Conservation (phyloP, 1,140 invertebrate genomes). For the Lutraria rhynchaena region DNA sequence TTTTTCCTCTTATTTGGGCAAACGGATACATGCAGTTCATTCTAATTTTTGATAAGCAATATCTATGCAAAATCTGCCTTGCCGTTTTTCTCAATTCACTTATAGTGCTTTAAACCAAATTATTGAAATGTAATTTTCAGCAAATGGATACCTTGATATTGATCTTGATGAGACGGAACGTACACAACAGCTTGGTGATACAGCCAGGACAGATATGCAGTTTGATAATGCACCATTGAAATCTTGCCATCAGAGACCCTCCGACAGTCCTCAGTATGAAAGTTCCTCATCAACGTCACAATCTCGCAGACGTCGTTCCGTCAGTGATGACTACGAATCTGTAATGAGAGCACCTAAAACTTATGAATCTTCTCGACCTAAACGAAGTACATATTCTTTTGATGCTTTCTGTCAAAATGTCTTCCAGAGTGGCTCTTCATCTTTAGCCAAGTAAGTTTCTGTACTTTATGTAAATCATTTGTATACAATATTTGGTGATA, state of each 20-base stretch:
- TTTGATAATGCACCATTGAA: slow-evolving; percentile 34
- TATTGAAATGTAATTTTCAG: too few relatives aligned
- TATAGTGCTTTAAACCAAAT: too few relatives aligned
- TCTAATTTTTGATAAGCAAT: too few relatives aligned
- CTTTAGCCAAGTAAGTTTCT: slow-evolving; percentile 37
- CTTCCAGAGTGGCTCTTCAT: slow-evolving; percentile 18
- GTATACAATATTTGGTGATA: too few relatives aligned
- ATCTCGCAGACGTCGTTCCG: slow-evolving; percentile 3
- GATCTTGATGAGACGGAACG: slow-evolving; percentile 6
- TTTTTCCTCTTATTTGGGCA: too few relatives aligned
- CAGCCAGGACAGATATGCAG: slow-evolving; percentile 9
- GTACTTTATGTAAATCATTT: background rate
- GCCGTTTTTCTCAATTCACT: too few relatives aligned
- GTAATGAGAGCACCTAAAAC: background rate
- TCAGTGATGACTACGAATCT: slow-evolving; percentile 10
- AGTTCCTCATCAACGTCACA: background rate
- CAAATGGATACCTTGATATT: slow-evolving; percentile 29
- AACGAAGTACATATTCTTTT: slow-evolving; percentile 27
- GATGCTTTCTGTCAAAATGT: slow-evolving; percentile 47
- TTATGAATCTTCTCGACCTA: background rate
- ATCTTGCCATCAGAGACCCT: slow-evolving; percentile 31
- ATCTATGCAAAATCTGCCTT: too few relatives aligned
- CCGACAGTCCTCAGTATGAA: slow-evolving; percentile 51
- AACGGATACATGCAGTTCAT: too few relatives aligned
- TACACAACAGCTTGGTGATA: background rate